Evolutionary conservation across 2,888 invertebrate genomes (phyloP), one percentile per base, ranked within the genome.

Genomic region (Scaptomyza flava): DNA sequence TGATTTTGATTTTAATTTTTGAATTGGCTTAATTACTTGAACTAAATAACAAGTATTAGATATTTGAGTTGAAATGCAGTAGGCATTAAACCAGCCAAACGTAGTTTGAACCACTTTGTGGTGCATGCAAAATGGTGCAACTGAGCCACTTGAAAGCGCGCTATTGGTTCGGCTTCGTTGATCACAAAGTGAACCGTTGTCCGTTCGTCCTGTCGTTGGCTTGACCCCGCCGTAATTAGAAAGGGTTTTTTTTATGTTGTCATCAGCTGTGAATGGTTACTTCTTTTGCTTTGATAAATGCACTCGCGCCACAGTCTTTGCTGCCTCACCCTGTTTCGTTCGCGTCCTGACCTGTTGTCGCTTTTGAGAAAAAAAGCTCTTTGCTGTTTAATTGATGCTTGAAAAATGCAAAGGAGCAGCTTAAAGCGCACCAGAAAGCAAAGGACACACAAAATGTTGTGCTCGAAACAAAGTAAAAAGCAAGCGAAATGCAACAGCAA

Each of bases 351-450:
- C 14, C 34, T 34, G 6, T 8, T 27, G 31, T 48, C 54, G 33
- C 23, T 54, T 30, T 42, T 62, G 60, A 60, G 30, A 60, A 63
- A 72, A 33, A 65, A 70, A 70, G 75, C 69, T 77, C 67, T 69
- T 67, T 63, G 33, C 69, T 67, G 64, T 69, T 77, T 77, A 68
- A 77, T 80, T 78, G 77, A 77, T 77, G 81, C 77, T 78, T 78
- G 59, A 72, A 72, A 72, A 60, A 59, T 63, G 41, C 51, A 41
- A 65, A 45, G 65, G 17, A 63, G 54, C 72, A 71, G 72, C 67
- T 79, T 76, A 60, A 76, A 63, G 70, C 41, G 54, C 62, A 46
- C 27, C 48, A 56, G 31, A 63, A 52, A 59, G 72, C 67, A 60
- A 46, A 65, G 52, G 52, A 45, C 42, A 34, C 34, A 31, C 27